Base-by-base conservation (phyloP, 2,888 invertebrate species). In the Priocnemis perturbator region DNA sequence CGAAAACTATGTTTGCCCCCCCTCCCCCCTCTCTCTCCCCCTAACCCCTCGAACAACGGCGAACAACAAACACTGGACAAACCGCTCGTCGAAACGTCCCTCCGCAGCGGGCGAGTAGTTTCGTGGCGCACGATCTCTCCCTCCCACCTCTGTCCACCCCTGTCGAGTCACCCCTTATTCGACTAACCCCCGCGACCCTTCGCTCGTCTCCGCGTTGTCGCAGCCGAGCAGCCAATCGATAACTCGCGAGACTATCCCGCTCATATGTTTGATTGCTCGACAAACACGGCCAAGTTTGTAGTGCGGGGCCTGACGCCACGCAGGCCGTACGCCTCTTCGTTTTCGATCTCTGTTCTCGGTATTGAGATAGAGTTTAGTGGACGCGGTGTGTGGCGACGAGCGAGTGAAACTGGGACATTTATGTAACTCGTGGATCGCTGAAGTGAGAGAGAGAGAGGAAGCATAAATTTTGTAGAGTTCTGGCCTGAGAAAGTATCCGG, bases 221-320 rank as follows among this genome's bases (percentile, higher is more conserved):
- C 71, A 71, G 60, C 64, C 72, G 73, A 73, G 4, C 17, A 76
- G 78, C 73, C 80, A 82, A 85, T 87, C 87, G 84, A 86, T 87
- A 87, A 81, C 78, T 78, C 78, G 81, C 81, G 83, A 86, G 87
- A 85, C 86, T 87, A 87, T 87, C 85, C 85, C 86, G 86, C 85
- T 88, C 87, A 86, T 86, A 88, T 87, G 86, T 86, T 87, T 86
- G 86, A 88, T 88, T 87, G 87, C 86, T 88, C 82, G 86, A 83
- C 87, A 88, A 88, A 88, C 87, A 88, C 85, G 86, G 85, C 85
- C 81, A 83, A 88, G 87, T 88, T 86, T 86, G 86, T 87, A 83
- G 83, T 83, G 78, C 77, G 82, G 81, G 73, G 71, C 74, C 69
- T 63, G 69, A 52, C 45, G 67, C 62, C 67, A 76, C 63, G 26